These are phyloP conservation scores for Athalia cordata DNA, from an alignment of 2,888 invertebrate genomes.

Conservation along the genomic window DNA sequence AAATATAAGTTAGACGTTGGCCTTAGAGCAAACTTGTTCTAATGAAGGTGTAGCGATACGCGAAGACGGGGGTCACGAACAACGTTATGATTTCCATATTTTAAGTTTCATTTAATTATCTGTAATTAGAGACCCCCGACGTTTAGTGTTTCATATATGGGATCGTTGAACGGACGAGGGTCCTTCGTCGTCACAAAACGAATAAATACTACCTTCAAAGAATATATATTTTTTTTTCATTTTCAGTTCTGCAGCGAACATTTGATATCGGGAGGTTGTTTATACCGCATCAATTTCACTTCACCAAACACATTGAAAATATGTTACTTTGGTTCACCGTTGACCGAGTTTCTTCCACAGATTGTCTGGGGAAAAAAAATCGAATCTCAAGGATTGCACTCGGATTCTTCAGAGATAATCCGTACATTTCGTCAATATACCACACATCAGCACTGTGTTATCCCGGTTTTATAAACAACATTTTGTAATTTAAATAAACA, in stretches of 20 bases:
- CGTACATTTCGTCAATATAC: too few species aligned
- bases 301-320: too few species aligned
- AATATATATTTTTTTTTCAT: too few species aligned
- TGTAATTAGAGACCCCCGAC: slow-evolving; percentile 12
- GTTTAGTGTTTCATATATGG: slow-evolving; percentile 4
- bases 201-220: too few species aligned
- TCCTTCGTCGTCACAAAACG: neutral
- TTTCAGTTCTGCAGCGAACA: too few species aligned
- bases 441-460: neutral
- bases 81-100: slow-evolving; percentile 33
- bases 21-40: slow-evolving; percentile 1
- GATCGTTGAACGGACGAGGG: neutral
- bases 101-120: slow-evolving; percentile 31
- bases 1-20: neutral
- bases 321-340: too few species aligned
- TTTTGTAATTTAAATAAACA: neutral
- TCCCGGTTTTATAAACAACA: neutral
- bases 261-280: too few species aligned
- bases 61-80: neutral
- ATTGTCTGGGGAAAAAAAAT: too few species aligned
- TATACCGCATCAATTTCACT: too few species aligned
- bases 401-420: too few species aligned
- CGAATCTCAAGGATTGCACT: too few species aligned
- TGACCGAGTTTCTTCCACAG: too few species aligned
- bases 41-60: slow-evolving; percentile 15